These are phyloP conservation scores for Xestia ashworthii DNA, from an alignment of 2,888 invertebrate genomes.

Conservation along the genomic window DNA sequence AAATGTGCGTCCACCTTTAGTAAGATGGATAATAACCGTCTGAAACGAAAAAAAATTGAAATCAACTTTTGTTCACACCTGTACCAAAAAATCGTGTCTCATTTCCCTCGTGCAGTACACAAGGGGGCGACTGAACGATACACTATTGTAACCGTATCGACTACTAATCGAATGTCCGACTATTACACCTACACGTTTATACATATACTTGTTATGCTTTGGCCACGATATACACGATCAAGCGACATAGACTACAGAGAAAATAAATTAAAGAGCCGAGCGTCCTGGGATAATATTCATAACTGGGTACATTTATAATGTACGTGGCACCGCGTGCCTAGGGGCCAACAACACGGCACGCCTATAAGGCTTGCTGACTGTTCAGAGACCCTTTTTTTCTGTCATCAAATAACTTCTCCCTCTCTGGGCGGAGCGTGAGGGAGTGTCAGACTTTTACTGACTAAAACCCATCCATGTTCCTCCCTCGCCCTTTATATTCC, in stretches of 20 bases:
- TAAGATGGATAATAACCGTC: not conserved
- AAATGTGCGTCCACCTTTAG: too few species aligned
- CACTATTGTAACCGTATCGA: constrained; percentile 61
- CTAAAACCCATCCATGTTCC: too few species aligned
- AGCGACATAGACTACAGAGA: not conserved
- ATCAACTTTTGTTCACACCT: constrained; percentile 5
- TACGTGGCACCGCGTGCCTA: too few species aligned
- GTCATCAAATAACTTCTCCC: too few species aligned
- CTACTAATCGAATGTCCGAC: constrained; percentile 73
- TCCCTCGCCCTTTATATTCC: too few species aligned
- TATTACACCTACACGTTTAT: constrained; percentile 34
- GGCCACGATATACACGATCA: not conserved
- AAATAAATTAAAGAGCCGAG: not conserved
- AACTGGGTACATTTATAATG: not conserved
- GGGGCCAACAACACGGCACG: too few species aligned
- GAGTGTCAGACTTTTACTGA: too few species aligned
- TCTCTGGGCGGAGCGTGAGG: too few species aligned
- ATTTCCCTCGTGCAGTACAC: constrained; percentile 17
- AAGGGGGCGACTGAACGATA: constrained; percentile 46
- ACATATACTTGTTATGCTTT: not conserved
- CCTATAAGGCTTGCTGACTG: not conserved
- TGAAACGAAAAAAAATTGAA: not conserved
- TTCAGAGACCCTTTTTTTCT: too few species aligned
- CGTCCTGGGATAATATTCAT: not conserved
- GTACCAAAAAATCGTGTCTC: constrained; percentile 29